A percentile compares a stretch with the other conserved stretches of the same genome.
phyloP scores from a whole-genome alignment of 2,888 invertebrate genomes.

The Oligia fasciuncula region DNA sequence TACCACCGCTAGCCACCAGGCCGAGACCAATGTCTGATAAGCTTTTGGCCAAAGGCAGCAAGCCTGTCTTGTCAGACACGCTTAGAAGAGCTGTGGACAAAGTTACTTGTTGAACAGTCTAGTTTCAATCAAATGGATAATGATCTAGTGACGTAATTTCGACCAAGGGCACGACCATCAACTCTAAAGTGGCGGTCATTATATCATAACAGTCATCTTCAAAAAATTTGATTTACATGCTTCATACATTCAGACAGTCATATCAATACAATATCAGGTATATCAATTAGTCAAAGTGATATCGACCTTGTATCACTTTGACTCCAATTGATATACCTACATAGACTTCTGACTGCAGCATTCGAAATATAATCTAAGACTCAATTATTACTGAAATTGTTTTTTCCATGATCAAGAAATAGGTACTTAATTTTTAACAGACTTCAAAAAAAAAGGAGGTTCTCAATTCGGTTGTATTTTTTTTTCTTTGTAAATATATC shows the following conservation, averaged over 20 bases:
- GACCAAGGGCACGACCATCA: neutral
- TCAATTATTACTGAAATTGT: neutral
- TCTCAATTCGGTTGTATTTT: too few relatives aligned
- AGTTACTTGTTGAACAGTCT: neutral
- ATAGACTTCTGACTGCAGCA: neutral
- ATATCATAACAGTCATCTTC: neutral
- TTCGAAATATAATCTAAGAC: neutral
- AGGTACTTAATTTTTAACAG: too few relatives aligned
- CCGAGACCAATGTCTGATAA: slow-evolving; percentile 93
- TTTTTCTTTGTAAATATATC: neutral
- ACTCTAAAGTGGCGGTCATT: slow-evolving; percentile 1
- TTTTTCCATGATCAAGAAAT: neutral
- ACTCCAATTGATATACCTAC: neutral
- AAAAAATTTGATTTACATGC: neutral
- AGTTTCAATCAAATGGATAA: slow-evolving; percentile 23
- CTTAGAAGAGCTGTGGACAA: slow-evolving; percentile 94
- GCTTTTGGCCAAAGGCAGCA: slow-evolving; percentile 94
- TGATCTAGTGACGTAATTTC: neutral
- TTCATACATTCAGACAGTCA: neutral
- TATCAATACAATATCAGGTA: neutral
- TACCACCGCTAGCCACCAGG: slow-evolving; percentile 98
- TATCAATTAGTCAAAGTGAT: neutral
- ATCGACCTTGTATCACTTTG: neutral
- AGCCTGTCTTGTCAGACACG: slow-evolving; percentile 97
- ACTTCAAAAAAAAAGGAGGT: too few relatives aligned